Evolutionary conservation across 2,888 invertebrate species (phyloP).

Genomic region (Drosophila anomelani): DNA sequence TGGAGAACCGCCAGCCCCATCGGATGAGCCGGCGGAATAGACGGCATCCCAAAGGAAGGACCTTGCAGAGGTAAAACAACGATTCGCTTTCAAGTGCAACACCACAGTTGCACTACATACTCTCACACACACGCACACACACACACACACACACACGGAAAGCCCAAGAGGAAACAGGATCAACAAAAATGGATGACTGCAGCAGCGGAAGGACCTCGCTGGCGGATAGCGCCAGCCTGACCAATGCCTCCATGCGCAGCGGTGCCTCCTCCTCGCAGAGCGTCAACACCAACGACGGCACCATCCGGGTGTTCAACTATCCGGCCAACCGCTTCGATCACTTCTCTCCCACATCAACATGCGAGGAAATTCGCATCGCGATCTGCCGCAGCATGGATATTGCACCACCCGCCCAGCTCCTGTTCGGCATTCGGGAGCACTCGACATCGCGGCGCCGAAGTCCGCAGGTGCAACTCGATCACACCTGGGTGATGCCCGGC

Average conservation of each 20-base stretch:
- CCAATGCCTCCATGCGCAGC: slow-evolving; percentile 58
- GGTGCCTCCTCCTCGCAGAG: slow-evolving; percentile 49
- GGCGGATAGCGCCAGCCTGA: slow-evolving; percentile 63
- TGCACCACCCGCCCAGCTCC: slow-evolving; percentile 90
- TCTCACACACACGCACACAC: neutral
- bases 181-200: slow-evolving; percentile 68
- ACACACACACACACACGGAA: neutral
- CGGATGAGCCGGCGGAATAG: neutral
- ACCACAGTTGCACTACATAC: slow-evolving; percentile 1
- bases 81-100: neutral
- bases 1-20: neutral
- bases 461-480: slow-evolving; percentile 59
- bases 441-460: neutral
- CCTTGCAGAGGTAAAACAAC: neutral
- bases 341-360: slow-evolving; percentile 83
- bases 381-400: slow-evolving; percentile 90
- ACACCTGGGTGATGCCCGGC: slow-evolving; percentile 89
- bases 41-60: neutral
- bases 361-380: slow-evolving; percentile 89
- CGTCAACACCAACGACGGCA: slow-evolving; percentile 60
- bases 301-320: slow-evolving; percentile 79
- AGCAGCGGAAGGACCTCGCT: slow-evolving; percentile 67
- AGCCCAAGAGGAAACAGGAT: neutral
- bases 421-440: slow-evolving; percentile 90
- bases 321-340: slow-evolving; percentile 68